Evolutionary conservation across 2,113 vertebrate species (phyloP).

Genomic region (Oryzias javanicus): DNA sequence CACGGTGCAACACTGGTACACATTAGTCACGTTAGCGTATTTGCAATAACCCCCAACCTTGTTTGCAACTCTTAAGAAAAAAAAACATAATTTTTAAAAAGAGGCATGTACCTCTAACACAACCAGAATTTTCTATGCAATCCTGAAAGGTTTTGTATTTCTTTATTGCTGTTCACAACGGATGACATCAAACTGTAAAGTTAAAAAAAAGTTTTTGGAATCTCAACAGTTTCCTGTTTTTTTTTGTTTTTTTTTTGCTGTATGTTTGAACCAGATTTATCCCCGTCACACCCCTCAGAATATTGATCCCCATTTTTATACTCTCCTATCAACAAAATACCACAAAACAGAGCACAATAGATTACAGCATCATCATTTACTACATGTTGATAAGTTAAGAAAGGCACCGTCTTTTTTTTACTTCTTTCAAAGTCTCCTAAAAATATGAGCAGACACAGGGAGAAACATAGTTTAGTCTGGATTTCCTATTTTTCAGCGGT

Average conservation of each 20-base stretch:
- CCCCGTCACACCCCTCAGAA: slow-evolving; percentile 78
- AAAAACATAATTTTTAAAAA: too few relatives aligned
- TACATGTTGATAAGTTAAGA: slow-evolving; percentile 68
- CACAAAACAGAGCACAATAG: slow-evolving; percentile 69
- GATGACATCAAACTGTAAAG: slow-evolving; percentile 75
- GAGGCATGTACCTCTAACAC: too few relatives aligned
- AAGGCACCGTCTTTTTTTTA: slow-evolving; percentile 66
- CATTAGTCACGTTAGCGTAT: too few relatives aligned
- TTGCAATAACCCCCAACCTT: too few relatives aligned
- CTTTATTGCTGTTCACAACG: slow-evolving; percentile 65
- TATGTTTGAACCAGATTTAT: slow-evolving; percentile 74
- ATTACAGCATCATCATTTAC: slow-evolving; percentile 67
- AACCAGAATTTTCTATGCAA: too few relatives aligned
- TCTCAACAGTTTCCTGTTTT: slow-evolving; percentile 70
- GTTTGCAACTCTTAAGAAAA: too few relatives aligned
- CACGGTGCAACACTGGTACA: too few relatives aligned
- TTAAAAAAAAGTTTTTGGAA: slow-evolving; percentile 73
- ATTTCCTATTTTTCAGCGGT: slow-evolving; percentile 15
- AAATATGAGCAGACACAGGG: slow-evolving; percentile 33
- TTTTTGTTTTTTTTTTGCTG: slow-evolving; percentile 67
- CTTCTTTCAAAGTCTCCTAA: slow-evolving; percentile 70
- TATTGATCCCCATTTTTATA: slow-evolving; percentile 63
- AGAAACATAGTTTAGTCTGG: slow-evolving; percentile 42
- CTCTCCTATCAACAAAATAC: slow-evolving; percentile 64
- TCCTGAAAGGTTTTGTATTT: slow-evolving; percentile 59